A percentile compares a stretch with the other conserved stretches of the same genome.
Conservation (phyloP, 2,888 invertebrate genomes). For the Drosophila neoperkinsi region DNA sequence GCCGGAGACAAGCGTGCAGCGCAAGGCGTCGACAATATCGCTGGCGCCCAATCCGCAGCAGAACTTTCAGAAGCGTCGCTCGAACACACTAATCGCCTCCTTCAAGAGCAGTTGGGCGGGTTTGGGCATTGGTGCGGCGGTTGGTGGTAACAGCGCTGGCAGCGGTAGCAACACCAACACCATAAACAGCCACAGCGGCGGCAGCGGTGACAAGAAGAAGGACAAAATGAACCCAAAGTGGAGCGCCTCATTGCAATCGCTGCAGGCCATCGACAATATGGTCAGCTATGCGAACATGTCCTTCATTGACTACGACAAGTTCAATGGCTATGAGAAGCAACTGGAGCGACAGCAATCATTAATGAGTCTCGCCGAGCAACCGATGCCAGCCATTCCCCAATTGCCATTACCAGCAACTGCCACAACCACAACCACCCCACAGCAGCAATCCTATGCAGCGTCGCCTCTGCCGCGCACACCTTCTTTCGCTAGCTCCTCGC, state of each 20-base stretch:
- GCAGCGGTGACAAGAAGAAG: conserved; percentile 77
- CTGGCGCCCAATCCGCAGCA: conserved; percentile 76
- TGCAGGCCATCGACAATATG: conserved; percentile 87
- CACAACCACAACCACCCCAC: conserved; percentile 25
- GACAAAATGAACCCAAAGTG: conserved; percentile 85
- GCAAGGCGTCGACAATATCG: conserved; percentile 66
- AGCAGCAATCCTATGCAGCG: conserved; percentile 12
- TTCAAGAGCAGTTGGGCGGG: conserved; percentile 81
- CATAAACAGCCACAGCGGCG: conserved; percentile 10
- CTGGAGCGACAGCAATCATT: conserved; percentile 82
- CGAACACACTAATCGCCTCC: conserved; percentile 81
- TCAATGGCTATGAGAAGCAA: conserved; percentile 85
- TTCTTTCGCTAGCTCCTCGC: conserved; percentile 29
- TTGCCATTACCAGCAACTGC: conserved; percentile 42
- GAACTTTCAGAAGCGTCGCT: conserved; percentile 82
- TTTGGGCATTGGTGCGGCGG: conserved; percentile 11
- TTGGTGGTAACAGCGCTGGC: conserved; percentile 31
- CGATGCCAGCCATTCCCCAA: conserved; percentile 28
- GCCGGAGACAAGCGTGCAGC: conserved; percentile 24
- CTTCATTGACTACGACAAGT: conserved; percentile 87
- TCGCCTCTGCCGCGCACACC: conserved; percentile 27
- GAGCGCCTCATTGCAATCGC: conserved; percentile 86
- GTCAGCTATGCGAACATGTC: conserved; percentile 87
- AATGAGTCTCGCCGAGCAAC: conserved; percentile 76
- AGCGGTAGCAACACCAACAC: conserved; percentile 34